Evolutionary conservation across 53 echinoderm and acorn worm species (phyloP), one percentile per base, ranked within the genome.

Genomic region (Paracentrotus lividus): DNA sequence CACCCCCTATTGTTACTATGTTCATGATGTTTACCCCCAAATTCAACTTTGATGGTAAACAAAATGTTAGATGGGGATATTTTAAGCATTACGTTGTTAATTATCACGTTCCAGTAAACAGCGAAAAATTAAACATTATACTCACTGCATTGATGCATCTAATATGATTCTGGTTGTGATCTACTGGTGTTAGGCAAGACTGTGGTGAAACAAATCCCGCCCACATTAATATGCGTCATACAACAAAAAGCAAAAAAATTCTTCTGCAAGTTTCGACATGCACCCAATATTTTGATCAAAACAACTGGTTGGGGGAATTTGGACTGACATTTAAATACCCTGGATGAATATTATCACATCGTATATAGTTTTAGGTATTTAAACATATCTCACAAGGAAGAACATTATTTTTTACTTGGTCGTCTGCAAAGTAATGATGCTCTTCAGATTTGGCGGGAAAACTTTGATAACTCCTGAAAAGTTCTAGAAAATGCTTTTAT

Each of bases 141-240:
- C 76, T 40, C 4, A 2, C 13, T 76, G 42, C 8, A 29, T 6
- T 8, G 6, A 59, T 23, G 59, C 24, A 23, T 21, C n/a, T 29
- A 0, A 64, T 2, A 8, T 4, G 29, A 67, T 67, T n/a, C 9
- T 67, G 6, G n/a, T n/a, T n/a, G n/a, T n/a, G n/a, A n/a, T n/a
- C n/a, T n/a, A n/a, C n/a, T n/a, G n/a, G n/a, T n/a, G n/a, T n/a
- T n/a, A n/a, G n/a, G n/a, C n/a, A n/a, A n/a, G n/a, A 26, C 61
- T 61, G 61, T 4, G 38, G 33, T 66, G 66, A 34, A 18, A 72
- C 38, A 72, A 16, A 40, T 16, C 40, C 72, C 72, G 72, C 72
- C 72, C 72, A 72, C 72, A 72, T 72, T 72, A 72, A 40, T 72
- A 72, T 72, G 72, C 72, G 72, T 72, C 72, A 72, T 40, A 40